Evolutionary conservation across 2,888 invertebrate genomes (phyloP), one percentile per base, ranked within the genome.

Genomic region (Drosophila quinaria): DNA sequence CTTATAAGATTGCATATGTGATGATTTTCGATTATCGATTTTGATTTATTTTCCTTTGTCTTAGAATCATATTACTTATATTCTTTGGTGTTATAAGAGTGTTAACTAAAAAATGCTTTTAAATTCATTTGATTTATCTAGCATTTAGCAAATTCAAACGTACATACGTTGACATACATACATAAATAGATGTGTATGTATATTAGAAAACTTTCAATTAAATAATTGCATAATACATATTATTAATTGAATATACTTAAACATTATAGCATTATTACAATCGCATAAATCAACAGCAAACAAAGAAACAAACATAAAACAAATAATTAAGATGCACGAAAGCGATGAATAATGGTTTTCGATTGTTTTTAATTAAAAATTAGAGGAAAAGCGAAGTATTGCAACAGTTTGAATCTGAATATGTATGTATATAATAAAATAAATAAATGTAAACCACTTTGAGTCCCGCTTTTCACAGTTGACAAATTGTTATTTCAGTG

Each of bases 1-100:
- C 70, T 75, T 75, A 58, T 25, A 51, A 54, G 42, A 42, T 41
- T 35, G 56, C 22, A 56, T 11, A 74, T 74, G 61, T 69, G 70
- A 59, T 68, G 49, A 50, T 60, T 51, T 73, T 51, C 61, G 49
- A 50, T 60, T 51, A n/a, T 73, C 46, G 5, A 46, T n/a, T 39
- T 73, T 51, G 5, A 46, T n/a, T 29, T 62, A 1, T 13, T 13
- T 44, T 47, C 22, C 11, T 17, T 31, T 19, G 1, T 10, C 10
- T 41, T 11, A 0, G 4, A 22, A 22, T 11, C 17, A 41, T 10
- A 19, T 17, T 19, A 13, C 6, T 35, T 35, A 52, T 52, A 46
- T 52, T 22, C 13, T 37, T 47, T 25, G 19, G 15, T 41, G 6
- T 52, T 29, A 4, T 0, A 15, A 37, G 13, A 9, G 11, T n/a